phyloP scores from a whole-genome alignment of 2,888 invertebrate genomes.

The Oxyscelio sp. region DNA sequence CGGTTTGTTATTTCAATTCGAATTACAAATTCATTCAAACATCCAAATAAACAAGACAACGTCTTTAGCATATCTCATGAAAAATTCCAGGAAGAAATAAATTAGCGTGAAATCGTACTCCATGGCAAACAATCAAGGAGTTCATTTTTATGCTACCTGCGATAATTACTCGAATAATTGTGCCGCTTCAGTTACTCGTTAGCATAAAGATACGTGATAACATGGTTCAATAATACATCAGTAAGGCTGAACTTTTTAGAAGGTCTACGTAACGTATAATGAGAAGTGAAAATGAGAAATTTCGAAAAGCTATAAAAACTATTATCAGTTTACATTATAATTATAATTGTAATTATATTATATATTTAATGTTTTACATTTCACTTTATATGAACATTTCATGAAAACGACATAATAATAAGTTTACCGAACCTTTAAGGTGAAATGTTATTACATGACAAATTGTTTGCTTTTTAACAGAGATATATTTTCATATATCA shows the following conservation, averaged over 20 bases:
- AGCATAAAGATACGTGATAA: constrained; percentile 7
- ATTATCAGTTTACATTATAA: no score
- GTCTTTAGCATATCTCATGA: neutral
- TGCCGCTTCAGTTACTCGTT: constrained; percentile 18
- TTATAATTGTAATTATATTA: no score
- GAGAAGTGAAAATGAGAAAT: no score
- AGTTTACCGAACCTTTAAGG: no score
- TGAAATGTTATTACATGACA: no score
- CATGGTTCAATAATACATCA: neutral
- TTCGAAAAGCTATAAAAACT: no score
- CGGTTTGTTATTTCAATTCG: constrained; percentile 30
- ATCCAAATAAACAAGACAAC: neutral
- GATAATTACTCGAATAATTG: neutral
- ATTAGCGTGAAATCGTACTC: neutral
- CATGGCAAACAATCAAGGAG: neutral
- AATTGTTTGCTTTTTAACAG: no score
- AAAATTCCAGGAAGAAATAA: neutral
- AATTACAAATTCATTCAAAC: constrained; percentile 11
- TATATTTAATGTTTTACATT: no score
- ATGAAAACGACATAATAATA: no score
- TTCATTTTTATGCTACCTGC: neutral
- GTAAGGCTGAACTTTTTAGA: neutral
- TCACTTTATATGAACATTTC: no score
- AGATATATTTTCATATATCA: no score
- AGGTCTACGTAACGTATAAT: no score